Conservation (phyloP, 2,888 invertebrate genomes). For the Slavum lentiscoides region DNA sequence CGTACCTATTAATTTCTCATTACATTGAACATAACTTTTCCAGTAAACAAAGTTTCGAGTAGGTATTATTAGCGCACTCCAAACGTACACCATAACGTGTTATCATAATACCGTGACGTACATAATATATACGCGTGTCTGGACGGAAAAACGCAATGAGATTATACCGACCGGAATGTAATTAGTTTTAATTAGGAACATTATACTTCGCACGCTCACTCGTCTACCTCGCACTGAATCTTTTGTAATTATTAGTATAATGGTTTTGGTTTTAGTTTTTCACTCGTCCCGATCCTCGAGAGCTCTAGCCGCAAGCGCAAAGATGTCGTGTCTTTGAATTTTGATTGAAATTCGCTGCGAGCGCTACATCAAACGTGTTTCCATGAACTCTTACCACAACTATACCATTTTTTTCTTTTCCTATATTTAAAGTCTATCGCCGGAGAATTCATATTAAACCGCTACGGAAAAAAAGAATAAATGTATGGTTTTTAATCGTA, state of each 20-base stretch:
- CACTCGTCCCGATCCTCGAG: not conserved
- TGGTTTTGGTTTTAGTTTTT: slow-evolving; percentile 1
- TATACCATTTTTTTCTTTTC: too few relatives aligned
- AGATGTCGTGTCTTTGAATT: slow-evolving; percentile 1
- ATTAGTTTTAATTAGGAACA: slow-evolving; percentile 44
- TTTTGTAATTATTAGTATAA: slow-evolving; percentile 29
- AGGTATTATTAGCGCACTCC: slow-evolving; percentile 20
- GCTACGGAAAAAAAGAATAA: not conserved
- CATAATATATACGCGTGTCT: not conserved
- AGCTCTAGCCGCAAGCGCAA: not conserved
- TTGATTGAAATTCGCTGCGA: slow-evolving; percentile 24
- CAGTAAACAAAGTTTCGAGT: slow-evolving; percentile 26
- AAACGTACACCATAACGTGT: slow-evolving; percentile 1
- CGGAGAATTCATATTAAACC: not conserved
- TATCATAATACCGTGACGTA: not conserved
- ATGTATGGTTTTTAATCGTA: slow-evolving; percentile 17
- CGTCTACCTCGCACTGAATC: not conserved
- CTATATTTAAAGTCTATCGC: slow-evolving; percentile 11
- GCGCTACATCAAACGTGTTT: slow-evolving; percentile 13
- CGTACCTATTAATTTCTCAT: slow-evolving; percentile 3
- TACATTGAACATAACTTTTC: slow-evolving; percentile 3
- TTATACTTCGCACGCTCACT: not conserved
- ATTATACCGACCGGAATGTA: slow-evolving; percentile 28
- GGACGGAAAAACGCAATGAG: not conserved
- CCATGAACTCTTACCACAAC: not conserved